Evolutionary conservation across 2,113 vertebrate species (phyloP), one percentile per base, ranked within the genome.

Genomic region (Natator depressus): DNA sequence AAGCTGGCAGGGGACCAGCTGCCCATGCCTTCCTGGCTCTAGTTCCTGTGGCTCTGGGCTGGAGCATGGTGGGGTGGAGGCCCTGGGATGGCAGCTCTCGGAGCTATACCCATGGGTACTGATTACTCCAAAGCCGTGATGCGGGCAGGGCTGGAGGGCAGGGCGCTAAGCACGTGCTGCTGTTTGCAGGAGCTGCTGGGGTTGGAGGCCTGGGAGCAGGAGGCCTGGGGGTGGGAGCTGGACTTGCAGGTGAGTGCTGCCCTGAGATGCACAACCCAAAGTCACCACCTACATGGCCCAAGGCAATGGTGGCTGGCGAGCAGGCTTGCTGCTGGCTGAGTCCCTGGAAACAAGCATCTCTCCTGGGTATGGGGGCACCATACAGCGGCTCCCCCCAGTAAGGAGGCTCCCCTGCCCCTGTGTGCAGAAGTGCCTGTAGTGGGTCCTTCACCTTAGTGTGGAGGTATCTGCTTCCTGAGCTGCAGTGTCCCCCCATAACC

Each of bases 141-240:
- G 91, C 89, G 97, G 54, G 97, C 8, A 86, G 59, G 22, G 38
- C 91, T 42, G 98, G 96, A 5, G 97, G 80, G 50, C 46, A 54
- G 80, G 5, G 59, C 17, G 62, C 89, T 96, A 53, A 96, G 8
- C 8, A 50, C 69, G 47, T 95, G 69, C 53, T 13, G 0, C 92
- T 89, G n/a, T 80, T 91, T 1, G 0, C 95, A 97, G 97, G 96
- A 51, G 72, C 47, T 94, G 96, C 93, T 94, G 97, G 96, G 25
- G 0, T 97, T 6, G 95, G 93, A 91, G 97, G 97, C 98, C 98
- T 85, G 98, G 97, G 98, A 93, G 96, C 76, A 95, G 92, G 89
- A 94, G 91, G 76, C n/a, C 89, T 82, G 49, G 95, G 88, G n/a
- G 51, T 38, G 11, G 88, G 88, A n/a, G 16, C 72, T 1, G 82